A percentile compares a stretch with the other conserved stretches of the same genome.
These are phyloP conservation scores for Hippocampus abdominalis DNA, from an alignment of 2,113 vertebrate species.

Conservation along the genomic window DNA sequence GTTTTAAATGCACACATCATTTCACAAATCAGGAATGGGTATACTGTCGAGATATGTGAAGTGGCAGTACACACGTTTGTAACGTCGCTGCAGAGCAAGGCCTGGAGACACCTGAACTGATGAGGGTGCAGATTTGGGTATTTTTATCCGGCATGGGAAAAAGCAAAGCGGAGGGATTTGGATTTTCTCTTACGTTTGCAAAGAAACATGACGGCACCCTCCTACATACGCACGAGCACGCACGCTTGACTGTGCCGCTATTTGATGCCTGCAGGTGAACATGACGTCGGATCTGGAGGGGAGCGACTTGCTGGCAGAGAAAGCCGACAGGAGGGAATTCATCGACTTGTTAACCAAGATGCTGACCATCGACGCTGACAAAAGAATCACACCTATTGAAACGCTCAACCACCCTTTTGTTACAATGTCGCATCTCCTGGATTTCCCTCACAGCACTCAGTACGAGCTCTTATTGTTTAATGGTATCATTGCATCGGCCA, in stretches of 20 bases:
- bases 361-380: constrained; percentile 97
- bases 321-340: constrained; percentile 95
- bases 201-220: constrained; percentile 3
- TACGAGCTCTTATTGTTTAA: constrained; percentile 60
- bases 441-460: constrained; percentile 98
- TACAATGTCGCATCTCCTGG: constrained; percentile 94
- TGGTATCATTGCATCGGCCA: constrained; percentile 1
- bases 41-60: constrained; percentile 52
- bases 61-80: constrained; percentile 65
- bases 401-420: constrained; percentile 97
- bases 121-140: constrained; percentile 31
- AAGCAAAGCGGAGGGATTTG: neutral
- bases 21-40: constrained; percentile 53
- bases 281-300: constrained; percentile 95
- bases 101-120: constrained; percentile 47
- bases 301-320: constrained; percentile 95
- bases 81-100: constrained; percentile 63
- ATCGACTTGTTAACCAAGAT: constrained; percentile 98
- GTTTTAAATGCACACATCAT: constrained; percentile 54
- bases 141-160: constrained; percentile 47
- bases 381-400: constrained; percentile 96
- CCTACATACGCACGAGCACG: constrained; percentile 7
- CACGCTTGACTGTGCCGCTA: constrained; percentile 13
- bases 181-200: constrained; percentile 22
- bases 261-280: constrained; percentile 82